These are phyloP conservation scores for Wiebesia pumilae DNA, from an alignment of 1,140 invertebrate genomes.

Conservation along the genomic window DNA sequence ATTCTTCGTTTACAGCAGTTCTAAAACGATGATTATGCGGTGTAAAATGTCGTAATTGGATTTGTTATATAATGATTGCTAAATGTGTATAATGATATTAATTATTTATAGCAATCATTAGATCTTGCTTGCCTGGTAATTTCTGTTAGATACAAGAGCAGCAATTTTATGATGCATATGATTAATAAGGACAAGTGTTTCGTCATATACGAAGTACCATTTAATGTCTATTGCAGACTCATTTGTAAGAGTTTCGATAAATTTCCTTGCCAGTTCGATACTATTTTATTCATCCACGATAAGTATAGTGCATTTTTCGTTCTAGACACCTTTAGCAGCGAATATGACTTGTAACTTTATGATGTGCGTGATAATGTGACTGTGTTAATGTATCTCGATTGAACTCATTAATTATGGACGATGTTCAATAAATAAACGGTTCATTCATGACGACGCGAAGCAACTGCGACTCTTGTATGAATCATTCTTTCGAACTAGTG, in stretches of 20 bases:
- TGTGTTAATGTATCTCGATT: slow-evolving; percentile 62
- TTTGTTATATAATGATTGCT: no score
- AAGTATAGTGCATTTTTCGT: background rate
- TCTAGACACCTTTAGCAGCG: no score
- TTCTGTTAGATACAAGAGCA: background rate
- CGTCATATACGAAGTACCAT: background rate
- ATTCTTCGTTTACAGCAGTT: no score
- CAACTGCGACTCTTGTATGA: slow-evolving; percentile 30
- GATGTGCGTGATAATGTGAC: slow-evolving; percentile 52
- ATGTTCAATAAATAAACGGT: slow-evolving; percentile 62
- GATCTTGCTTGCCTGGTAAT: background rate
- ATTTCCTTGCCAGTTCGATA: background rate
- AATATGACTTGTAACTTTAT: slow-evolving; percentile 49
- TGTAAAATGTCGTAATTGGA: no score
- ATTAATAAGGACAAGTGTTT: background rate
- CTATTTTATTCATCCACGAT: background rate
- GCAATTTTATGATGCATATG: background rate
- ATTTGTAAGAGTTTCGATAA: background rate
- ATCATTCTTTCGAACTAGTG: slow-evolving; percentile 12
- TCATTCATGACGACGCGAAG: slow-evolving; percentile 25
- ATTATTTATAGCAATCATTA: background rate
- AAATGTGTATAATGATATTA: background rate
- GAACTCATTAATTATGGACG: slow-evolving; percentile 61
- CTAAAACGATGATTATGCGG: no score
- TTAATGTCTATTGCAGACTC: background rate